A percentile compares a stretch with the other conserved stretches of the same genome.
Conservation (phyloP, 2,113 vertebrate genomes). For the Pteropus alecto region DNA sequence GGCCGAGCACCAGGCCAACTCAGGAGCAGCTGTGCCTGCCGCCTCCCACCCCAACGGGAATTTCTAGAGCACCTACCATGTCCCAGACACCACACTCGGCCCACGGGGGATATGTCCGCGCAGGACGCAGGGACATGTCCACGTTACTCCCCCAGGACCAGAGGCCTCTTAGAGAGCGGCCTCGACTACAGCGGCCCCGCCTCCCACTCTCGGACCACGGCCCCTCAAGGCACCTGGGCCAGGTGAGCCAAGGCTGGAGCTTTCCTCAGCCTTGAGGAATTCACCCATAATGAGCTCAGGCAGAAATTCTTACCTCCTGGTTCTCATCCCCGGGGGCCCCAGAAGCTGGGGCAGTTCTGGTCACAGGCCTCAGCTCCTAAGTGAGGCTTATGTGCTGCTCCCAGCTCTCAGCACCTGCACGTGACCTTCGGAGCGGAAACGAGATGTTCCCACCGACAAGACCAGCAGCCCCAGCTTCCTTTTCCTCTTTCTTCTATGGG, state of each 20-base stretch:
- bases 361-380: neutral
- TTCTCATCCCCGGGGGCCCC: neutral
- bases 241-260: neutral
- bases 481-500: neutral
- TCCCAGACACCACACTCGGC: rapidly evolving
- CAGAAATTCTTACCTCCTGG: neutral
- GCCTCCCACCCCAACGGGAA: neutral
- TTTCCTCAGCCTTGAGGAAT: neutral
- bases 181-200: neutral
- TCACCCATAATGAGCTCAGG: too few relatives aligned
- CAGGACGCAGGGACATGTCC: too few relatives aligned
- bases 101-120: rapidly evolving
- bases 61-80: neutral
- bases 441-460: neutral
- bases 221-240: neutral
- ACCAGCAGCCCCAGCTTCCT: neutral
- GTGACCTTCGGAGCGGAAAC: neutral
- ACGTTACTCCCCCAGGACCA: rapidly evolving
- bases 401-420: rapidly evolving
- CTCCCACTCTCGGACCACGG: too few relatives aligned
- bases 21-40: rapidly evolving
- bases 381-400: neutral
- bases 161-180: too few relatives aligned
- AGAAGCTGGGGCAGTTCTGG: neutral
- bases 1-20: rapidly evolving